Percentiles rank a stretch among this genome's conserved stretches.
Evolutionary conservation across 2,797 vertebrate species (phyloP).

Genomic region (Tangara arthus): DNA sequence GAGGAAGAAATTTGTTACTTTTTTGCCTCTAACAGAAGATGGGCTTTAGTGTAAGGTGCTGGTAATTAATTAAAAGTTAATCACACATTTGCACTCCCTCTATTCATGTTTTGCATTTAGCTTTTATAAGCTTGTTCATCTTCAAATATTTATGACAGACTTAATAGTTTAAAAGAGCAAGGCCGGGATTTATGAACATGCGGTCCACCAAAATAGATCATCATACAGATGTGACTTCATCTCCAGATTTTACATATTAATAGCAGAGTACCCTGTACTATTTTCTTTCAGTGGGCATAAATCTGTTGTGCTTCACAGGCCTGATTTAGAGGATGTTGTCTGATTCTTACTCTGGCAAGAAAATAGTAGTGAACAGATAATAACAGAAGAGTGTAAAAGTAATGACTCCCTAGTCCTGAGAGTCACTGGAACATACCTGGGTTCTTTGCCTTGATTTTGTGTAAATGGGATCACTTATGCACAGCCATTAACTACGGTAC

Average conservation of each 20-base stretch:
- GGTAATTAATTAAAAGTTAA: slow-evolving; percentile 73
- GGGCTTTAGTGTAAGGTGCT: slow-evolving; percentile 9
- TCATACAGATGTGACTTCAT: slow-evolving; percentile 57
- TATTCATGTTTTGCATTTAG: slow-evolving; percentile 62
- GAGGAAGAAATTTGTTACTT: slow-evolving; percentile 7
- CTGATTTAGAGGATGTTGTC: not conserved
- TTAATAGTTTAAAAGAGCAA: slow-evolving; percentile 66
- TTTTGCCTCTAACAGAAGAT: not conserved
- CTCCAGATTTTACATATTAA: slow-evolving; percentile 55
- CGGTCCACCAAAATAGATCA: slow-evolving; percentile 62
- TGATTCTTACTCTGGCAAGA: not conserved
- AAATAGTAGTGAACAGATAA: not conserved
- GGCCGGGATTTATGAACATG: slow-evolving; percentile 39
- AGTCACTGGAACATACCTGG: not conserved
- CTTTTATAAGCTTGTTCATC: slow-evolving; percentile 70
- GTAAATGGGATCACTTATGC: not conserved
- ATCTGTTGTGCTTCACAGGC: not conserved
- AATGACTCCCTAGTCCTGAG: not conserved
- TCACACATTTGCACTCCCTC: slow-evolving; percentile 42
- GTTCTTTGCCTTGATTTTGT: not conserved
- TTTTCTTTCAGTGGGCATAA: slow-evolving; percentile 24
- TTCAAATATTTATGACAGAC: slow-evolving; percentile 69
- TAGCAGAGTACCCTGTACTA: not conserved
- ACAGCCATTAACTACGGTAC: not conserved
- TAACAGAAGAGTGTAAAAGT: not conserved